A percentile compares a stretch with the other conserved stretches of the same genome.
These are phyloP conservation scores for Elanoides forficatus DNA, from an alignment of 2,113 vertebrate species.

Conservation along the genomic window DNA sequence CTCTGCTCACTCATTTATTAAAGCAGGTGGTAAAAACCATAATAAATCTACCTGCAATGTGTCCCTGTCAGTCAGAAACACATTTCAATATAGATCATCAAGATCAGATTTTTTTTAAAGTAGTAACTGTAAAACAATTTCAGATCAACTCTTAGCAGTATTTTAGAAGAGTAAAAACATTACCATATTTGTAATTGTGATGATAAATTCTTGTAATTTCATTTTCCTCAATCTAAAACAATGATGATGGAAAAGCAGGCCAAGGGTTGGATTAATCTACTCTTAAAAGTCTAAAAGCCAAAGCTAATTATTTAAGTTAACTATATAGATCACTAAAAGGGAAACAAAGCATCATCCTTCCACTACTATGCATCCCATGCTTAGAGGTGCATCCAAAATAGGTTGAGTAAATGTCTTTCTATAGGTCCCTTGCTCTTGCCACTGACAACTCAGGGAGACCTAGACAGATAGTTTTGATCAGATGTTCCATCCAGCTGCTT, in stretches of 20 bases:
- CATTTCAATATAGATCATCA: neutral
- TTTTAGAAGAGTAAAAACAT: neutral
- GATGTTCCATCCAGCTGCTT: neutral
- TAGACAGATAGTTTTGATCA: neutral
- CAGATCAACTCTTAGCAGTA: neutral
- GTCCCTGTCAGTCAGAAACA: neutral
- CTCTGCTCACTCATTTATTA: neutral
- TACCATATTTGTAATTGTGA: neutral
- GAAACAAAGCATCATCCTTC: neutral
- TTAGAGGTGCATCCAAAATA: neutral
- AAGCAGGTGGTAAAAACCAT: slow-evolving; percentile 3
- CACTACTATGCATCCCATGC: neutral
- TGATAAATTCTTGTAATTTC: neutral
- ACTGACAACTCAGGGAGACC: neutral
- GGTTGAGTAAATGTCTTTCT: neutral
- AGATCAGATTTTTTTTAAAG: neutral
- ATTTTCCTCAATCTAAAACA: neutral
- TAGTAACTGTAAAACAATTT: neutral
- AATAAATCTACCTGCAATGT: slow-evolving; percentile 21
- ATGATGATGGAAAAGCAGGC: neutral
- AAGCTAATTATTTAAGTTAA: neutral
- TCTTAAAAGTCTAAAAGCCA: neutral
- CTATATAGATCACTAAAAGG: neutral
- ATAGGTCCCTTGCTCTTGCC: neutral
- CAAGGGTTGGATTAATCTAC: neutral